Evolutionary conservation across 2,888 invertebrate genomes (phyloP).

Genomic region (Biston stratarius): DNA sequence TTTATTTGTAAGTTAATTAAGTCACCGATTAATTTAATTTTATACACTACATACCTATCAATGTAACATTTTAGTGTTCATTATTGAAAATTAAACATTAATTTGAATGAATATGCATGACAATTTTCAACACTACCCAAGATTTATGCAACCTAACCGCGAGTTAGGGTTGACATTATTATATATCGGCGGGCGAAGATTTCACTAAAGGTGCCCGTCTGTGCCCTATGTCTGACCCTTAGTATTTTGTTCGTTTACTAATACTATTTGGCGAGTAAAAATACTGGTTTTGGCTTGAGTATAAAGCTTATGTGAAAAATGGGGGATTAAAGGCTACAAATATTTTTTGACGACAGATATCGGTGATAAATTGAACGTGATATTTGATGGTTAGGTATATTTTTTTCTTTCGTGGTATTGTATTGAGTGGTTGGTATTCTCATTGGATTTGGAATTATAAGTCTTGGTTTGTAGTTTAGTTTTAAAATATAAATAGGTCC

Average conservation of each 20-base stretch:
- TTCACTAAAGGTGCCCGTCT: constrained; percentile 60
- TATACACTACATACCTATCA: no score
- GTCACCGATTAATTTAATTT: no score
- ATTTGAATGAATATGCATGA: not conserved
- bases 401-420: not conserved
- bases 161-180: constrained; percentile 10
- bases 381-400: not conserved
- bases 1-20: no score
- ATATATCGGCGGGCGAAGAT: constrained; percentile 21
- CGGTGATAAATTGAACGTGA: constrained; percentile 3
- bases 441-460: no score
- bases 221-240: constrained; percentile 63
- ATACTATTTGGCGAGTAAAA: constrained; percentile 40
- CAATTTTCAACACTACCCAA: not conserved
- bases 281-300: constrained; percentile 13
- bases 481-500: no score
- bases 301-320: constrained; percentile 35
- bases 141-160: constrained; percentile 11
- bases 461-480: no score
- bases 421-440: not conserved
- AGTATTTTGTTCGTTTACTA: constrained; percentile 30
- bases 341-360: constrained; percentile 5
- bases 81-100: no score
- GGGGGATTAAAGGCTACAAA: constrained; percentile 1
- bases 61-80: no score